These are phyloP conservation scores for Heliconius congener DNA, from an alignment of 1,140 invertebrate genomes.

Conservation along the genomic window DNA sequence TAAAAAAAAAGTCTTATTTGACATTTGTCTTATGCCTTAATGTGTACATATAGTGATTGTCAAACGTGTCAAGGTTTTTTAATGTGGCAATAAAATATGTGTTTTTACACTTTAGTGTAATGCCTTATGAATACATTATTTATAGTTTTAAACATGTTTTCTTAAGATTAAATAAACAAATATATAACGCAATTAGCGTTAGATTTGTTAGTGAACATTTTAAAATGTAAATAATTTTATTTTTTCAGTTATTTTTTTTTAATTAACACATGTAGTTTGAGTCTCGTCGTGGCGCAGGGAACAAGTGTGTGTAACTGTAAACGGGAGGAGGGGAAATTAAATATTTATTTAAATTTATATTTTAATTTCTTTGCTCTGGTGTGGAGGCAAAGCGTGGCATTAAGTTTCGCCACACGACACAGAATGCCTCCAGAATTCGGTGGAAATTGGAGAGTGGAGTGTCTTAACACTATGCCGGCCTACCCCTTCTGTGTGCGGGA, in stretches of 20 bases:
- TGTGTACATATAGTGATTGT: slow-evolving; percentile 15
- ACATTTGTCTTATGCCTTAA: slow-evolving; percentile 34
- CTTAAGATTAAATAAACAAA: neutral
- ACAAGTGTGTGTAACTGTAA: no score
- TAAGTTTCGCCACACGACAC: no score
- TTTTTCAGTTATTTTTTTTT: neutral
- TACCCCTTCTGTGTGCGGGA: no score
- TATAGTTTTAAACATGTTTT: neutral
- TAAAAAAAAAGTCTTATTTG: slow-evolving; percentile 22
- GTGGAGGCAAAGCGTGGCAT: no score
- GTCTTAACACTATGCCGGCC: no score
- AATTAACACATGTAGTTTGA: no score
- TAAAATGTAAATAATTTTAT: neutral
- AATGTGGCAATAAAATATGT: slow-evolving; percentile 7
- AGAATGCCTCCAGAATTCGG: no score
- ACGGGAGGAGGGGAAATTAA: no score
- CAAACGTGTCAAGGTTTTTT: slow-evolving; percentile 5
- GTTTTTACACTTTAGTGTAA: slow-evolving; percentile 1
- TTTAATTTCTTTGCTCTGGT: no score
- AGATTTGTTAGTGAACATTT: neutral
- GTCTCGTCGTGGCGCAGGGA: no score
- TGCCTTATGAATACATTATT: neutral
- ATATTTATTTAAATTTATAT: no score
- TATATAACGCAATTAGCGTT: neutral
- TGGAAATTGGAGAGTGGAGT: no score